These are phyloP conservation scores for Synanthedon tipuliformis DNA, from an alignment of 2,888 invertebrate genomes.

Conservation along the genomic window DNA sequence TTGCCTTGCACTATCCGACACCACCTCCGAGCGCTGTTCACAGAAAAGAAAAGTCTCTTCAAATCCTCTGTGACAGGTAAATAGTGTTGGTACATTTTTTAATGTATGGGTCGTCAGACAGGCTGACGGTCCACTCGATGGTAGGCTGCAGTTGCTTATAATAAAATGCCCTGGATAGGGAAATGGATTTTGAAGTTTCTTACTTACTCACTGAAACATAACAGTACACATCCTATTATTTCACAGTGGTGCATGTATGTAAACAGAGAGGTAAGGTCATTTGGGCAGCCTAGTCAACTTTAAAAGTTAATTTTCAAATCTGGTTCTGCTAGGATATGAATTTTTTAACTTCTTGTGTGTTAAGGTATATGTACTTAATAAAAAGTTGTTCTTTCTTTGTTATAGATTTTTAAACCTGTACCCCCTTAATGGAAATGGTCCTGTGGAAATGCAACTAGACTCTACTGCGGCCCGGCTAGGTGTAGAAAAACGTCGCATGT, in stretches of 20 bases:
- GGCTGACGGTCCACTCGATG: too few relatives aligned
- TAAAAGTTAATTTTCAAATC: neutral
- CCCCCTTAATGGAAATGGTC: slow-evolving; percentile 60
- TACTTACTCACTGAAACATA: too few relatives aligned
- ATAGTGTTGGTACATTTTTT: slow-evolving; percentile 4
- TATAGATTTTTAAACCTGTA: slow-evolving; percentile 69
- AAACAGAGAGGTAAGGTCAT: too few relatives aligned
- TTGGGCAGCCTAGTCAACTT: neutral
- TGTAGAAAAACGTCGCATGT: slow-evolving; percentile 77
- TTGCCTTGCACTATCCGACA: slow-evolving; percentile 68
- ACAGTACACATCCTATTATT: neutral
- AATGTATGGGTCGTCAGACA: too few relatives aligned
- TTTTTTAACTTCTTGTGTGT: neutral
- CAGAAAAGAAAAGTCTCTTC: slow-evolving; percentile 72
- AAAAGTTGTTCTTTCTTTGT: slow-evolving; percentile 3
- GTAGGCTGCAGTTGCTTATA: too few relatives aligned
- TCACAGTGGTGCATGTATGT: neutral
- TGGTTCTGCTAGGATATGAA: neutral
- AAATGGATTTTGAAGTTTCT: too few relatives aligned
- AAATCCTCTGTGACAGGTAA: slow-evolving; percentile 72
- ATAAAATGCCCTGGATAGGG: too few relatives aligned
- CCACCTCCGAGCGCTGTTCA: slow-evolving; percentile 62
- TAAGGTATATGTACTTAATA: neutral
- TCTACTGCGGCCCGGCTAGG: slow-evolving; percentile 72
- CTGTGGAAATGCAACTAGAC: slow-evolving; percentile 73